Evolutionary conservation across 2,888 invertebrate species (phyloP).

Genomic region (Lymantria monacha): DNA sequence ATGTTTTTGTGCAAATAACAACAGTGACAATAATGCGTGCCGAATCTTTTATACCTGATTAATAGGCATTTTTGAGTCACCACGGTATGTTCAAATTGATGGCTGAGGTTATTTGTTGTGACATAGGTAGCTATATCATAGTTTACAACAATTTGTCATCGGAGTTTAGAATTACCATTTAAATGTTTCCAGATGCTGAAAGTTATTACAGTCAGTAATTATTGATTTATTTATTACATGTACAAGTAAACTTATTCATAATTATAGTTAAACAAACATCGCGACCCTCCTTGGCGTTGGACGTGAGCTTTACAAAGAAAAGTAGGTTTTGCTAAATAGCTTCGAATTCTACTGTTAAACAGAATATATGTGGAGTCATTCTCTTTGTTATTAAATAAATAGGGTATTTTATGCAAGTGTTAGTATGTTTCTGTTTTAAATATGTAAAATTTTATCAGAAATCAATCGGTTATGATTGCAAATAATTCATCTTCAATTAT

Average conservation of each 20-base stretch:
- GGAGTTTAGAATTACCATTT: slow-evolving; percentile 32
- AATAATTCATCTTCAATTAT: too few species aligned
- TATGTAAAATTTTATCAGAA: too few species aligned
- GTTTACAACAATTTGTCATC: slow-evolving; percentile 59
- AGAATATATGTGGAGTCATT: too few species aligned
- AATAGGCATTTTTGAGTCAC: slow-evolving; percentile 70
- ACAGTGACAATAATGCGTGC: slow-evolving; percentile 80
- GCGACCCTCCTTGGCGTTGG: slow-evolving; percentile 61
- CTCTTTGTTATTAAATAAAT: too few species aligned
- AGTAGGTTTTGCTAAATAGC: slow-evolving; percentile 15
- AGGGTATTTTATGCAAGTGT: too few species aligned
- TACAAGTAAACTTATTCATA: background rate
- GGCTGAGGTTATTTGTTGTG: slow-evolving; percentile 80
- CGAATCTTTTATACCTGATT: slow-evolving; percentile 75
- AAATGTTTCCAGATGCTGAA: slow-evolving; percentile 3
- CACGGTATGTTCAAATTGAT: slow-evolving; percentile 76
- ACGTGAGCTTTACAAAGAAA: slow-evolving; percentile 50
- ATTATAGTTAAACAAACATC: slow-evolving; percentile 28
- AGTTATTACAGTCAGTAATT: too few species aligned
- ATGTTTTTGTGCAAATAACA: slow-evolving; percentile 60
- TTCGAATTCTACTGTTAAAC: background rate
- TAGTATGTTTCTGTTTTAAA: too few species aligned
- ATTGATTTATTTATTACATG: too few species aligned
- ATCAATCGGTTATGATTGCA: too few species aligned
- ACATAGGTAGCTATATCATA: slow-evolving; percentile 59